Base-by-base conservation (phyloP, 2,888 invertebrate genomes). In the Smittia aterrima region DNA sequence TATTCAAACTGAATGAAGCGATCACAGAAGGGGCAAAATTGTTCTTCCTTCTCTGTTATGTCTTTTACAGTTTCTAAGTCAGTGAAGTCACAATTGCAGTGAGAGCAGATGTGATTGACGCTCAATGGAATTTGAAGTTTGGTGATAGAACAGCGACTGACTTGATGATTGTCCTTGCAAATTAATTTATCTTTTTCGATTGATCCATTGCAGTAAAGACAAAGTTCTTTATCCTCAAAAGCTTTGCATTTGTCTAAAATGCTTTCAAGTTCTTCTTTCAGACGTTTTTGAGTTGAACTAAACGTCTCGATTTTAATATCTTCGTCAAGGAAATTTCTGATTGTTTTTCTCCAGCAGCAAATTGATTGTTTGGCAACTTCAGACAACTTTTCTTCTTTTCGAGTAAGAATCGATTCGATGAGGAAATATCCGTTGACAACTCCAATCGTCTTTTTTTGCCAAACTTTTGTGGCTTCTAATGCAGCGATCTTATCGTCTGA, bases 121-220 rank as follows among this genome's bases (percentile, higher is more conserved):
- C 16, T 11, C 4, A 47, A 13, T n/a, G 47, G 47, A 47, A n/a
- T 47, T 47, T 47, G 47, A n/a, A 47, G 47, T 47, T 68, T 41
- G 4, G 68, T 68, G 3, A 41, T 41, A 2, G 20, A 20, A 24
- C 68, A 68, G 18, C 68, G 68, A 4, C 41, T 68, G 9, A 68
- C 3, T 24, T 41, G 20, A 41, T 68, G 68, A 6, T 24, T 16
- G 0, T 18, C 11, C 13, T 22, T 41, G 24, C 68, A 68, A 11
- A 4, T 22, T 25, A 47, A n/a, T 2, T 24, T 2, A 68, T 68
- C n/a, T 3, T 41, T n/a, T 22, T 0, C 4, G 13, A 68, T 24
- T 24, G 13, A 3, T n/a, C 41, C 41, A 11, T 20, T 7, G 40
- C 68, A 68, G n/a, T 16, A 32, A 3, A n/a, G n/a, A 32, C 66